phyloP scores from a whole-genome alignment of 2,113 vertebrate genomes.

The Festucalex cinctus region DNA sequence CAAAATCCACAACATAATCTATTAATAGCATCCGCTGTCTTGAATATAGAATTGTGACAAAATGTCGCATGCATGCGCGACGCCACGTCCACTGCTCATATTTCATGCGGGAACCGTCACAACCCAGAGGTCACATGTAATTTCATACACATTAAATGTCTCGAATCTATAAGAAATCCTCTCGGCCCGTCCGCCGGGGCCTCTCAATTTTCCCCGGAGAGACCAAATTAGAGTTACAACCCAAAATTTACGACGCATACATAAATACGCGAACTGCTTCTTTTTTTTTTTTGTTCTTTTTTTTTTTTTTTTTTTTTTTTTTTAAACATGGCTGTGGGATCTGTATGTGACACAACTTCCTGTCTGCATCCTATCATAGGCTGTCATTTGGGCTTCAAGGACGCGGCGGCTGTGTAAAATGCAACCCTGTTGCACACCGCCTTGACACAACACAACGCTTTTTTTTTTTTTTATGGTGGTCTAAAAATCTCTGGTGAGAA shows the following conservation, averaged over 20 bases:
- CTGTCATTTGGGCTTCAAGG: neutral
- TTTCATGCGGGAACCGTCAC: slow-evolving; percentile 43
- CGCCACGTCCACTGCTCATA: slow-evolving; percentile 26
- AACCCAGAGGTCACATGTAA: slow-evolving; percentile 37
- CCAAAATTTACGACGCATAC: neutral
- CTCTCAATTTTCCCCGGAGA: slow-evolving; percentile 19
- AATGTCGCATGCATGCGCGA: slow-evolving; percentile 19
- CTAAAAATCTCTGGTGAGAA: neutral
- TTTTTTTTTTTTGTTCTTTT: slow-evolving; percentile 7
- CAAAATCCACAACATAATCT: no score
- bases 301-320: slow-evolving; percentile 4
- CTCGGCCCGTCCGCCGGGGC: slow-evolving; percentile 4
- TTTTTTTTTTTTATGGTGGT: neutral
- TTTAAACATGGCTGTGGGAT: neutral
- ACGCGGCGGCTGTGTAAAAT: neutral
- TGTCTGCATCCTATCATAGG: neutral
- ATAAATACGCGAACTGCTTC: slow-evolving; percentile 14
- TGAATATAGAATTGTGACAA: neutral
- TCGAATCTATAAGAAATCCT: slow-evolving; percentile 49
- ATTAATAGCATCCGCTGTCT: neutral
- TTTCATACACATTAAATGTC: slow-evolving; percentile 39
- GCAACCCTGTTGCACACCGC: neutral
- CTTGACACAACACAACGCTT: neutral
- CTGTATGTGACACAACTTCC: neutral
- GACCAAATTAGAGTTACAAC: slow-evolving; percentile 18